Evolutionary conservation across 2,888 invertebrate species (phyloP).

Genomic region (Catocala fraxini): DNA sequence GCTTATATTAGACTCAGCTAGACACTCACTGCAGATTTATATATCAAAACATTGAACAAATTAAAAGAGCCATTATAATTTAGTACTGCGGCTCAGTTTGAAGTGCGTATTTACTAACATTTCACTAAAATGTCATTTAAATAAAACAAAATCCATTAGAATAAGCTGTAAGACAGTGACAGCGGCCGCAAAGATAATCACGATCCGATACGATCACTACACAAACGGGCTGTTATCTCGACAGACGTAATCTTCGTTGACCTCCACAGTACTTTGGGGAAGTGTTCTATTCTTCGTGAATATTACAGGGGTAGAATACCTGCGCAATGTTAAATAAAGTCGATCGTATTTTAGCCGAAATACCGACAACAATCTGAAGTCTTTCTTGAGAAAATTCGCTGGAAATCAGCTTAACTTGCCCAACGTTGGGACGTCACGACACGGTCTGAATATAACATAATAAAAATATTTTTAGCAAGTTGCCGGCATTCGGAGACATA

Average conservation of each 20-base stretch:
- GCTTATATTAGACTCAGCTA: too few relatives aligned
- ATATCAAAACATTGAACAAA: too few relatives aligned
- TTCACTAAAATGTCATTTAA: too few relatives aligned
- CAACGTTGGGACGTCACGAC: background rate
- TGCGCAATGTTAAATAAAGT: background rate
- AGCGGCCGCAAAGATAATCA: background rate
- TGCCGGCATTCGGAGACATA: slow-evolving; percentile 5
- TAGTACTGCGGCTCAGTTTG: too few relatives aligned
- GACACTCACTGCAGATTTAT: too few relatives aligned
- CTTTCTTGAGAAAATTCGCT: background rate
- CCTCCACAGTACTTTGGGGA: background rate
- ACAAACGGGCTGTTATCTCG: too few relatives aligned
- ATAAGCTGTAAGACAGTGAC: too few relatives aligned
- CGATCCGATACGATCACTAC: background rate
- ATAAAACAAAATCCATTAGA: too few relatives aligned
- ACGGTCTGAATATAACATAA: slow-evolving; percentile 5
- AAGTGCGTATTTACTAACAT: too few relatives aligned
- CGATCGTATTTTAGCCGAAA: slow-evolving; percentile 3
- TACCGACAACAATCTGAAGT: background rate
- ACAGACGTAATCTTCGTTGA: background rate
- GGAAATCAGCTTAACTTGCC: background rate
- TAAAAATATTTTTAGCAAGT: slow-evolving; percentile 17
- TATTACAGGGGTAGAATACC: background rate
- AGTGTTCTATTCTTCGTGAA: background rate
- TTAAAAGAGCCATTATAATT: too few relatives aligned